Evolutionary conservation across 2,113 vertebrate species (phyloP).

Genomic region (Aythya baeri): DNA sequence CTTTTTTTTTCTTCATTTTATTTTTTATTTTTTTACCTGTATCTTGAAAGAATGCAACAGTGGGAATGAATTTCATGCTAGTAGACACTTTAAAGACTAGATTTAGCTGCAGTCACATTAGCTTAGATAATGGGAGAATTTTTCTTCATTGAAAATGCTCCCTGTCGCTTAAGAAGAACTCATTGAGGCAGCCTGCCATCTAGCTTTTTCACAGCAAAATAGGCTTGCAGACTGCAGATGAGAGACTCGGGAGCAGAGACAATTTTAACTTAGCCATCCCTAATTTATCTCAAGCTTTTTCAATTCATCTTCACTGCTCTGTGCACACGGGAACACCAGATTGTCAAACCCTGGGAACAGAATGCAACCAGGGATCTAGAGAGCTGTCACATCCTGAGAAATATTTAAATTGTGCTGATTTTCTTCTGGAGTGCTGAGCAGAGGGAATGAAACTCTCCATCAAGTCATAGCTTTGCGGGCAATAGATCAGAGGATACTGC

Average conservation of each 20-base stretch:
- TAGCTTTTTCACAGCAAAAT: slow-evolving; percentile 87
- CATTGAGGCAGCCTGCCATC: slow-evolving; percentile 85
- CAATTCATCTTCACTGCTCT: slow-evolving; percentile 81
- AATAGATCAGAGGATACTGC: slow-evolving; percentile 83
- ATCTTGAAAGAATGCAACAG: slow-evolving; percentile 61
- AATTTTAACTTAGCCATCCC: slow-evolving; percentile 84
- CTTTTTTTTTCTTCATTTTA: no score
- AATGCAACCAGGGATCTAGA: slow-evolving; percentile 77
- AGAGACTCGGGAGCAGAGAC: slow-evolving; percentile 83
- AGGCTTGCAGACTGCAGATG: slow-evolving; percentile 86
- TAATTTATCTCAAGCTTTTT: slow-evolving; percentile 85
- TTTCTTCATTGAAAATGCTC: slow-evolving; percentile 84
- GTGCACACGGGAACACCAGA: slow-evolving; percentile 78
- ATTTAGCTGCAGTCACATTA: slow-evolving; percentile 83
- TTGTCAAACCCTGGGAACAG: slow-evolving; percentile 80
- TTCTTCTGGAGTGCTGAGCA: slow-evolving; percentile 83
- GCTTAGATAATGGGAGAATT: slow-evolving; percentile 83
- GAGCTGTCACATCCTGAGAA: slow-evolving; percentile 80
- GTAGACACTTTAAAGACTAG: slow-evolving; percentile 77
- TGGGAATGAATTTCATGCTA: slow-evolving; percentile 74
- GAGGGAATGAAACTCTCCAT: slow-evolving; percentile 83
- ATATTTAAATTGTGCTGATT: slow-evolving; percentile 83
- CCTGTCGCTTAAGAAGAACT: slow-evolving; percentile 82
- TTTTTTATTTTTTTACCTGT: slow-evolving; percentile 10
- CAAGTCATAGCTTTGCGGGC: slow-evolving; percentile 81